phyloP scores from a whole-genome alignment of 1,140 invertebrate genomes.

The Cataglyphis hispanica region DNA sequence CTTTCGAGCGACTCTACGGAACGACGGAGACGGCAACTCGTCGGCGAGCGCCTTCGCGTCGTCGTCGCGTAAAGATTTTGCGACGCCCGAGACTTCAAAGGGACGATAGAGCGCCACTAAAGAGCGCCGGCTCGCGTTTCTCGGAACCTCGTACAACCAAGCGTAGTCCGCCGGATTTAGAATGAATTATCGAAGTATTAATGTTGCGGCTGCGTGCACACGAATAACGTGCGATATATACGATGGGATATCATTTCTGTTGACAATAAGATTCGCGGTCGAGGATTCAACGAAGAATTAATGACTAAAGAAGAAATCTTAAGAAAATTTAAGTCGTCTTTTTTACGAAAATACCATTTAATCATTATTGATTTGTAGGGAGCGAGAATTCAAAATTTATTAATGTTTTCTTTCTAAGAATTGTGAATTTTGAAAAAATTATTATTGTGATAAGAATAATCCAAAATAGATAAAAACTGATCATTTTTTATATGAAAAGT shows the following conservation, averaged over 20 bases:
- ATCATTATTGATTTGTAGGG: neutral
- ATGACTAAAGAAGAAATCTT: neutral
- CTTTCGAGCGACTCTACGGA: neutral
- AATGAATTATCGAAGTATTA: conserved; percentile 81
- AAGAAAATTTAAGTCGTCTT: no score
- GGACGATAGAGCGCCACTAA: conserved; percentile 26
- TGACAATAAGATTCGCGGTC: neutral
- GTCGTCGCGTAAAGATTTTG: conserved; percentile 48
- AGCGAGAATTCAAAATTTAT: neutral
- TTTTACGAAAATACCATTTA: neutral
- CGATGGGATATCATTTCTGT: conserved; percentile 35
- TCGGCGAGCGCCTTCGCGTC: conserved; percentile 31
- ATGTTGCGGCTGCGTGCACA: conserved; percentile 43
- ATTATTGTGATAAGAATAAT: neutral
- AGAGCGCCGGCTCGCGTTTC: conserved; percentile 63
- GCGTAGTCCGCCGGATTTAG: conserved; percentile 76
- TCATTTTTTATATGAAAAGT: neutral
- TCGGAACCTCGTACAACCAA: conserved; percentile 70
- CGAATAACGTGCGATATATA: conserved; percentile 66
- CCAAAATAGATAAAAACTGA: neutral
- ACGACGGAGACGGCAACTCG: conserved; percentile 21
- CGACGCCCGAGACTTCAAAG: conserved; percentile 67
- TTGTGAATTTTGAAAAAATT: neutral
- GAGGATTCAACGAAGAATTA: neutral
- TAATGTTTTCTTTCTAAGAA: neutral